These are phyloP conservation scores for Drosophila nr. perissopoda DNA, from an alignment of 2,888 invertebrate genomes.

Conservation along the genomic window DNA sequence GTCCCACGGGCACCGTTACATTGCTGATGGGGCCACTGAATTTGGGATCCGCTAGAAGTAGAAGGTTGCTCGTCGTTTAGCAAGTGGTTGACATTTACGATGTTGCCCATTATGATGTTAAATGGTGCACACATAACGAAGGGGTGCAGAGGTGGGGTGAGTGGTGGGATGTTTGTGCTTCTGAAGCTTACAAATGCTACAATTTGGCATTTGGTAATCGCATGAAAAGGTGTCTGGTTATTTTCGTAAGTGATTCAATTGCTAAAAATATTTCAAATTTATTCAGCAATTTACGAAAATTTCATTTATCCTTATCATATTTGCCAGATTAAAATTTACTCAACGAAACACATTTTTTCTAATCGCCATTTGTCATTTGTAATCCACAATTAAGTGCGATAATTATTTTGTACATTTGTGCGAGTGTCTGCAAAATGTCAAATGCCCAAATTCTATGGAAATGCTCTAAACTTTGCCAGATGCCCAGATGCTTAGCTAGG, in stretches of 20 bases:
- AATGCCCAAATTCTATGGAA: conserved; percentile 17
- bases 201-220: conserved; percentile 53
- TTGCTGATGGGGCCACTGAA: conserved; percentile 93
- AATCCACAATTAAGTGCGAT: conserved; percentile 57
- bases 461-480: conserved; percentile 59
- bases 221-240: conserved; percentile 11
- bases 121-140: conserved; percentile 42
- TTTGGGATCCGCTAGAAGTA: conserved; percentile 90
- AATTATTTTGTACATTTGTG: conserved; percentile 57
- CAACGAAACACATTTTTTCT: conserved; percentile 6
- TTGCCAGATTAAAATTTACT: not conserved
- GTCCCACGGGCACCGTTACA: conserved; percentile 92
- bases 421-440: conserved; percentile 64
- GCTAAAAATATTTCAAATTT: not conserved
- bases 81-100: conserved; percentile 57
- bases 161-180: conserved; percentile 16
- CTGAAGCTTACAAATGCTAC: conserved; percentile 58
- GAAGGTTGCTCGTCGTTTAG: conserved; percentile 6
- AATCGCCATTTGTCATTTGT: conserved; percentile 41
- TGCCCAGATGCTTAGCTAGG: conserved; percentile 37
- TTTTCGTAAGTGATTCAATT: not conserved
- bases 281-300: not conserved
- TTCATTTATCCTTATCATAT: not conserved
- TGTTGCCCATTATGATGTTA: conserved; percentile 44
- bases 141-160: not conserved